phyloP scores from a whole-genome alignment of 2,797 vertebrate species.

The Lacerta viridis region DNA sequence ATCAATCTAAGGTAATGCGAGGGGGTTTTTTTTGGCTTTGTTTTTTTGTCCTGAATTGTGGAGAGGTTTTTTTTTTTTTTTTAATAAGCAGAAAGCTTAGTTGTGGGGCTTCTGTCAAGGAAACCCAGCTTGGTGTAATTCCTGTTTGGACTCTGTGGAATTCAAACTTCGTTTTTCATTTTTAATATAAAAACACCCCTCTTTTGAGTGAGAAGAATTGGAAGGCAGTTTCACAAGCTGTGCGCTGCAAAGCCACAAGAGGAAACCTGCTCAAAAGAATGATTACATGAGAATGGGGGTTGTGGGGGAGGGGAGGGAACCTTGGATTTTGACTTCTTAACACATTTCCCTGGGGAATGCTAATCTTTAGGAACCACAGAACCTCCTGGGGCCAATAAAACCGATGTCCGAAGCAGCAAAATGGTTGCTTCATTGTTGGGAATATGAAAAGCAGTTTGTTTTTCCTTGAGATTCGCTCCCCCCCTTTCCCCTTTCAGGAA shows the following conservation, averaged over 20 bases:
- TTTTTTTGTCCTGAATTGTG: neutral
- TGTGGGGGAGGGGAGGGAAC: conserved; percentile 41
- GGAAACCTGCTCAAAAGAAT: conserved; percentile 74
- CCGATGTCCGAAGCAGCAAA: conserved; percentile 64
- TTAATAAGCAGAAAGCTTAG: conserved; percentile 62
- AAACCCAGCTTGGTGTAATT: conserved; percentile 76
- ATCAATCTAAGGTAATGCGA: conserved; percentile 50
- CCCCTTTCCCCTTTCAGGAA: conserved; percentile 81
- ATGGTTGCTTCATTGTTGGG: conserved; percentile 80
- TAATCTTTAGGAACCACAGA: conserved; percentile 83
- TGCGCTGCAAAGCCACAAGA: conserved; percentile 63
- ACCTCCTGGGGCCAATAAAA: conserved; percentile 78
- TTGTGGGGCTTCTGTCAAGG: conserved; percentile 65
- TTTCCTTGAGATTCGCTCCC: conserved; percentile 74
- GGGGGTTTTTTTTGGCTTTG: fast-evolving
- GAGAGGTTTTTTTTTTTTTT: conserved; percentile 58
- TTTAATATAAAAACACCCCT: conserved; percentile 42
- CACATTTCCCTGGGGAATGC: conserved; percentile 77
- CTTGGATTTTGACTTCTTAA: conserved; percentile 67
- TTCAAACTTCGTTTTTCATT: conserved; percentile 66
- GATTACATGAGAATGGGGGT: conserved; percentile 67
- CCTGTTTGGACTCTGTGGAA: conserved; percentile 81
- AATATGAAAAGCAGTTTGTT: conserved; percentile 79
- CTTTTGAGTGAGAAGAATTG: conserved; percentile 66
- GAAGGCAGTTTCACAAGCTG: conserved; percentile 57